Base-by-base conservation (phyloP, 2,113 vertebrate species). In the Ammodramus savannarum region DNA sequence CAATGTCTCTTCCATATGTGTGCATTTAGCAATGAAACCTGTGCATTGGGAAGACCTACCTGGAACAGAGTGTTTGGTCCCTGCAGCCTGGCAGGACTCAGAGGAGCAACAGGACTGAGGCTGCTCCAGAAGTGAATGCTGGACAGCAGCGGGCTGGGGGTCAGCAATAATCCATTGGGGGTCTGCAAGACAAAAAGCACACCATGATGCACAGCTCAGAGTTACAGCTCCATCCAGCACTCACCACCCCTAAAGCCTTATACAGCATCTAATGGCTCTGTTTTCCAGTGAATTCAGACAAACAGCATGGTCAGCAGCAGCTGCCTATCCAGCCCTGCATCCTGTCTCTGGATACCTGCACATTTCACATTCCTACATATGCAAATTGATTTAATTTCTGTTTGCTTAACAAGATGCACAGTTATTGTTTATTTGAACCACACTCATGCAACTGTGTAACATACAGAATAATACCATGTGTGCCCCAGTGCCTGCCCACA, bases 71-170 rank as follows among this genome's bases (percentile, higher is more conserved):
- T 99, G 92, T 98, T 98, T 97, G 99, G 99, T 96, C 99, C 98
- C 97, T 99, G 99, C 97, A 99, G 98, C 97, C 99, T 98, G 98
- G 98, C 99, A 90, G 99, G 99, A 98, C 99, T 99, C 97, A 99
- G 97, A 14, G 99, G 99, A 91, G 98, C 98, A 11, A 99, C 98
- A 16, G 99, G 99, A 80, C 99, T 99, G 85, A 99, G 97, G 95
- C 98, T 99, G 98, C 99, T 99, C 99, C 99, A 99, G 98, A 99
- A 99, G 84, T 99, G 99, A 95, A 99, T 99, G 95, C 99, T 99
- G 67, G 99, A 99, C 72, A 99, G 97, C 95, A 99, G 98, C 0
- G 99, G 99, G 96, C 99, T 99, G 61, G 99, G 99, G 72, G 99
- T 98, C 98, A 99, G 97, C 96, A 99, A 97, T 97, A 99, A 96